Conservation (phyloP, 2,888 invertebrate genomes). For the Tipula confusa region DNA sequence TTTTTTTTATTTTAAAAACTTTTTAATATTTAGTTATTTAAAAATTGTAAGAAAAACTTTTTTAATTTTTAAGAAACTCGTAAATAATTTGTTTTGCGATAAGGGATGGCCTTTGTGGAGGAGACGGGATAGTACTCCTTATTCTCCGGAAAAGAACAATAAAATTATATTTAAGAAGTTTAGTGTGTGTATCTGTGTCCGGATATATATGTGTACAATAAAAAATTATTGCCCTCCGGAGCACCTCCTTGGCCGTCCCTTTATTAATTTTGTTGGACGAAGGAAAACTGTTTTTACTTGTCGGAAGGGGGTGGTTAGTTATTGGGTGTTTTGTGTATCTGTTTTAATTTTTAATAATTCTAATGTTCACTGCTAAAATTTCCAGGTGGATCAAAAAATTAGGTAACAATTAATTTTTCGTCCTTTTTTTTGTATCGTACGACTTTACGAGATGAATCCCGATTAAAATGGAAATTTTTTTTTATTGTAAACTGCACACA, state of each 20-base stretch:
- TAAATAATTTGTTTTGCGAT: background rate
- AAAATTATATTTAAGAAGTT: background rate
- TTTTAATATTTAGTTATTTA: background rate
- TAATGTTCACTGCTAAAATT: background rate
- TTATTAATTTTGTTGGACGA: background rate
- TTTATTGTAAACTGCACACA: background rate
- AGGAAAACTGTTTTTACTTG: background rate
- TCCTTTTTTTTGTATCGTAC: background rate
- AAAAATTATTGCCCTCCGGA: background rate
- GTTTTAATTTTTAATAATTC: background rate
- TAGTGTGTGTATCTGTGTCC: too few relatives aligned
- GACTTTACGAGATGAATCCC: background rate
- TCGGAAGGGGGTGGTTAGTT: background rate
- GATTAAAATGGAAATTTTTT: background rate
- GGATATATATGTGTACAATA: background rate
- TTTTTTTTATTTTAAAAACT: background rate
- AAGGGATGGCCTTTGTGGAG: constrained; percentile 29
- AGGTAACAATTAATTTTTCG: background rate
- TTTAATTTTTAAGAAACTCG: background rate
- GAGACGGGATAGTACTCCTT: background rate
- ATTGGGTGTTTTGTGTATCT: background rate
- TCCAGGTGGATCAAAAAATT: background rate
- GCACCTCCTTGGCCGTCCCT: constrained; percentile 29
- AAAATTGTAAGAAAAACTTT: background rate
- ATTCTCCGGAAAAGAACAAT: background rate